These are phyloP conservation scores for Acleris sparsana DNA, from an alignment of 2,888 invertebrate species.

Conservation along the genomic window DNA sequence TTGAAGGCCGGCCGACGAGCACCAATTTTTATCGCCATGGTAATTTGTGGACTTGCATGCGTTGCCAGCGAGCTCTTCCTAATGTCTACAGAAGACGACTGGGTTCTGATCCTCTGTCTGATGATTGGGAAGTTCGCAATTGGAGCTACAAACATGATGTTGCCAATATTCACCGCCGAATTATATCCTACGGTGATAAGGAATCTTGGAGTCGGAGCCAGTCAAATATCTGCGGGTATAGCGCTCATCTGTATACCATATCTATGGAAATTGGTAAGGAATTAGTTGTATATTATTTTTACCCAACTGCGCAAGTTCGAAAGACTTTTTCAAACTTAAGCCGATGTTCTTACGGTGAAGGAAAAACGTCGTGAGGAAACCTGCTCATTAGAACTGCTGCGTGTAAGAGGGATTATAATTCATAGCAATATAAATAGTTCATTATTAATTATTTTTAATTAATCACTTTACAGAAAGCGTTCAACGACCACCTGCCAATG, in stretches of 20 bases:
- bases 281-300: neutral
- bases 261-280: constrained; percentile 89
- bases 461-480: constrained; percentile 76
- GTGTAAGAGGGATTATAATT: too few relatives aligned
- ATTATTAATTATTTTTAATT: neutral
- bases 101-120: constrained; percentile 88
- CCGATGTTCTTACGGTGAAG: too few relatives aligned
- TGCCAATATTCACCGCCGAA: constrained; percentile 90
- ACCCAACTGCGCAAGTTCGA: neutral
- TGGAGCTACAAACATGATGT: constrained; percentile 90
- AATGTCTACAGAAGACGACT: constrained; percentile 81
- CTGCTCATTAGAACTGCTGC: too few relatives aligned
- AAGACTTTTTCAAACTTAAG: too few relatives aligned
- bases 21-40: constrained; percentile 87
- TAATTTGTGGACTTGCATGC: constrained; percentile 88
- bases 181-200: constrained; percentile 88
- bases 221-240: constrained; percentile 89
- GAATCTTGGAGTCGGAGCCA: constrained; percentile 88
- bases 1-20: constrained; percentile 88
- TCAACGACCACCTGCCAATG: constrained; percentile 88
- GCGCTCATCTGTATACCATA: constrained; percentile 91
- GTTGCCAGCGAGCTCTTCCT: constrained; percentile 84
- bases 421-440: too few relatives aligned
- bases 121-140: constrained; percentile 92
- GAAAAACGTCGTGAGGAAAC: too few relatives aligned